Evolutionary conservation across 2,888 invertebrate species (phyloP), one percentile per base, ranked within the genome.

Genomic region (Clunio marinus): DNA sequence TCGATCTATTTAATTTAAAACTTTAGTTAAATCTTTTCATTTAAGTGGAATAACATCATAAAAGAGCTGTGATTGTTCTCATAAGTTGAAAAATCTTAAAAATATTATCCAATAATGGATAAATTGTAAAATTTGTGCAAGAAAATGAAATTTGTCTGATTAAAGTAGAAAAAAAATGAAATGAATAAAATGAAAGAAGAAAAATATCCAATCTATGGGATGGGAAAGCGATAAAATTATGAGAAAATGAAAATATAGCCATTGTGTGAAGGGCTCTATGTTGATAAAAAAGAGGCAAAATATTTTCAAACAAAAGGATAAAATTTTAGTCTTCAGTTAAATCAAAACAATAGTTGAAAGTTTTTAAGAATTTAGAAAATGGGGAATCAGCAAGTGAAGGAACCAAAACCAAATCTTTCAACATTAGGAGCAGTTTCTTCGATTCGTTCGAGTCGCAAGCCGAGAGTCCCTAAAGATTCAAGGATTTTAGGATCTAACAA

Each of bases 401-500:
- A 68, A 25, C 27, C 41, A 22, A 68, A 68, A 27, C 68, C 68
- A 22, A 68, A 58, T 45, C 58, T 58, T n/a, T 68, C 68, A 1
- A 51, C 76, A 32, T 72, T 79, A 66, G 77, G 76, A 72, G 75
- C 77, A 69, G 78, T 77, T 69, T 58, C 86, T 76, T 86, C 89
- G 73, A 84, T 87, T 77, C 86, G 89, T 76, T 86, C 88, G 72
- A 83, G 87, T 70, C 86, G 89, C 77, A 89, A 90, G 81, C 87
- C 87, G 73, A 83, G 88, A 76, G 83, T 84, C 75, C 84, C 86
- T 71, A 91, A 91, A 82, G 93, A 93, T 84, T 88, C 88, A 78
- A 86, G 90, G 79, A 86, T 87, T 75, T 87, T 89, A 75, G 90
- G 91, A 76, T 88, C 92, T 75, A 94, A 94, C 82, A 66, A 66